phyloP scores from a whole-genome alignment of 2,888 invertebrate genomes.

The Ceraclea dissimilis region DNA sequence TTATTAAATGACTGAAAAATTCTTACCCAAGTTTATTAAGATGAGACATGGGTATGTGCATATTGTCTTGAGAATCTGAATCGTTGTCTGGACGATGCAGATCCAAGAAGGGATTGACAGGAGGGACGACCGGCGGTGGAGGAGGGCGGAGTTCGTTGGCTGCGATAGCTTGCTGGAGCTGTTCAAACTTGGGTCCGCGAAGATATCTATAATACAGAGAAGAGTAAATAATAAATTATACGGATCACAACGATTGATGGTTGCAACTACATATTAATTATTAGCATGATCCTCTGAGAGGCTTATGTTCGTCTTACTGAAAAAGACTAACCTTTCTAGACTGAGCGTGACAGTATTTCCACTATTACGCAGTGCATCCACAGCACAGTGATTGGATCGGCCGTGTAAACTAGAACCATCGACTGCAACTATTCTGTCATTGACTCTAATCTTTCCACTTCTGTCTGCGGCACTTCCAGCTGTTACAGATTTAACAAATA shows the following conservation, averaged over 20 bases:
- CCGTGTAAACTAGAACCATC: constrained; percentile 92
- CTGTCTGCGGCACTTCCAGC: constrained; percentile 92
- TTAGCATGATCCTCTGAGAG: too few relatives aligned
- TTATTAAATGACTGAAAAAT: too few relatives aligned
- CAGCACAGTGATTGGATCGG: constrained; percentile 94
- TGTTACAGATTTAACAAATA: constrained; percentile 97
- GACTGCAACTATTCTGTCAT: constrained; percentile 98
- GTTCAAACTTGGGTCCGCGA: constrained; percentile 83
- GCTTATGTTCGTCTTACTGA: background rate
- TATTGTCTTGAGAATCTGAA: constrained; percentile 27
- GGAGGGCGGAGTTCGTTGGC: constrained; percentile 65
- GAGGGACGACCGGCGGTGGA: constrained; percentile 48
- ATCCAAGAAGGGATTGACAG: constrained; percentile 51
- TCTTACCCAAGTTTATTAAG: constrained; percentile 26
- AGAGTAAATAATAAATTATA: background rate
- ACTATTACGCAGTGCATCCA: constrained; percentile 91
- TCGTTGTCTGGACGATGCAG: constrained; percentile 43
- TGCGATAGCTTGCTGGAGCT: constrained; percentile 79
- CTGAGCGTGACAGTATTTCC: constrained; percentile 84
- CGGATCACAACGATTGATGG: background rate
- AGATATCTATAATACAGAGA: constrained; percentile 56
- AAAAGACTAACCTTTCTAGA: constrained; percentile 70
- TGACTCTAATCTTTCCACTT: constrained; percentile 88
- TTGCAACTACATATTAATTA: background rate
- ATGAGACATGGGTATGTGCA: constrained; percentile 39